Evolutionary conservation across 2,888 invertebrate genomes (phyloP), one percentile per base, ranked within the genome.

Genomic region (Ptychoptera albimana): DNA sequence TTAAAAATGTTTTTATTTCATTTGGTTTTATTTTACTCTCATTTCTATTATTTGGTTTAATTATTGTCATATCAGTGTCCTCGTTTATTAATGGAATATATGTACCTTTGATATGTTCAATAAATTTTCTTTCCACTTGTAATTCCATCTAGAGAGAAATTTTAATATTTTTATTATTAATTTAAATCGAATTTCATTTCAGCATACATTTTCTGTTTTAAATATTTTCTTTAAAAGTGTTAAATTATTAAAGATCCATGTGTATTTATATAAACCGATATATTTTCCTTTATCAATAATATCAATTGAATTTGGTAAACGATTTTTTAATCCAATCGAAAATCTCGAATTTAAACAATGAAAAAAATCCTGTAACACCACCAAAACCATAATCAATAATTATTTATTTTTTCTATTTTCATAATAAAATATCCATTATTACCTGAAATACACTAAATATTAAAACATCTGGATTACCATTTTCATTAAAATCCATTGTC

Each of bases 211-310:
- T 2, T 73, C 64, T 1, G 77, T 82, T 52, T 77, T 76, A 56
- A 86, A 84, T 52, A 85, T 82, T 54, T 77, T 74, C 55, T 80
- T 78, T 0, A 84, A 74, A 41, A 80, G 79, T 15, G 77, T 57
- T 15, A 80, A 72, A 55, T 77, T 80, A 15, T 75, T 77, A 42
- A 85, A 78, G 51, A 77, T 74, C 79, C 82, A 83, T 0, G 74
- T 74, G 55, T 79, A 79, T 55, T 77, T 79, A 1, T 74, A 76
- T 48, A 78, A 77, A 11, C 74, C 77, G 34, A 79, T 79, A 42
- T 77, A 57, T 13, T 77, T 77, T 15, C 77, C 70, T 9, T 71
- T 67, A 53, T 77, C 75, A 50, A 81, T 72, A 1, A 73, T 71
- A 2, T 71, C 69, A 1, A 76, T 77, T 34, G 70, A 70, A 57